These are phyloP conservation scores for Leontopithecus rosalia DNA, from an alignment of 2,797 vertebrate species.

Conservation along the genomic window DNA sequence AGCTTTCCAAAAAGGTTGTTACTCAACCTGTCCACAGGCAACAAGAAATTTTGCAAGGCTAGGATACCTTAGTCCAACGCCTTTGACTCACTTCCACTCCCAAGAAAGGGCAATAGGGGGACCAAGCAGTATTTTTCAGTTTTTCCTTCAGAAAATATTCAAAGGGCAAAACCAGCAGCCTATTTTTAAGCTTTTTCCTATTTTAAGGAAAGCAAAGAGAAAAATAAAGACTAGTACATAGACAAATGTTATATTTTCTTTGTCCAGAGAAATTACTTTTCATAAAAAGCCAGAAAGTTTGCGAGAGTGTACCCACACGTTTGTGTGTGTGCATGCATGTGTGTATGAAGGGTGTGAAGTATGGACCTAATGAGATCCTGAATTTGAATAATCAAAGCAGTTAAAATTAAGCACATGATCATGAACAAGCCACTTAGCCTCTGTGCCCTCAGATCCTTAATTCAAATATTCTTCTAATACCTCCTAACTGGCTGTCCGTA, in stretches of 20 bases:
- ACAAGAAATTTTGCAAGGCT: background rate
- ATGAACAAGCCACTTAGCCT: background rate
- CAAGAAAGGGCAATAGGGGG: background rate
- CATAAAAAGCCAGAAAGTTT: background rate
- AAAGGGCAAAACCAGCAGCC: background rate
- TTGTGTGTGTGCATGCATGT: background rate
- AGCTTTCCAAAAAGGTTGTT: background rate
- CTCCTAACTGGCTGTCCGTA: background rate
- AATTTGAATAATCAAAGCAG: background rate
- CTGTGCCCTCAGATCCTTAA: background rate
- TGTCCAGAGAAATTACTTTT: background rate
- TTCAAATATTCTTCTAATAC: background rate
- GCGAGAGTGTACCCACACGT: background rate
- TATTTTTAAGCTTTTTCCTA: background rate
- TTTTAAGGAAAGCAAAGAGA: background rate
- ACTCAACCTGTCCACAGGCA: background rate
- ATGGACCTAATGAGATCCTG: background rate
- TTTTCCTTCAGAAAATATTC: conserved; percentile 25
- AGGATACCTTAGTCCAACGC: background rate
- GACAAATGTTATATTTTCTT: background rate
- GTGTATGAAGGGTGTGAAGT: too few relatives aligned
- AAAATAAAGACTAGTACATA: background rate
- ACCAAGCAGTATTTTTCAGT: background rate
- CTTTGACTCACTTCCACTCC: background rate
- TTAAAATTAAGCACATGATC: background rate